These are phyloP conservation scores for Cephus pulcher DNA, from an alignment of 2,888 invertebrate species.

Conservation along the genomic window DNA sequence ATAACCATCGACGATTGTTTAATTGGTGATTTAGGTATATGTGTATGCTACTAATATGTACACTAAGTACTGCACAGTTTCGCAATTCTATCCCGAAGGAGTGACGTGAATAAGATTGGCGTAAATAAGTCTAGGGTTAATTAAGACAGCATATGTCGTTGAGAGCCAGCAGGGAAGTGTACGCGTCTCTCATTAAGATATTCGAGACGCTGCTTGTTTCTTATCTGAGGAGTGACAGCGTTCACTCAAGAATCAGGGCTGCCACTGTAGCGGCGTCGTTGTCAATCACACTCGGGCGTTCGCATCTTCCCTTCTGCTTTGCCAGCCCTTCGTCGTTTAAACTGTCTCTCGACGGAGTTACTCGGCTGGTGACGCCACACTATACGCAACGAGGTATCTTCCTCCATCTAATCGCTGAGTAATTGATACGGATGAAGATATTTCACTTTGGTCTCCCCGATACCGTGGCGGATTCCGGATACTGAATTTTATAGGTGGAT, in stretches of 20 bases:
- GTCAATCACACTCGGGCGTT: conserved; percentile 59
- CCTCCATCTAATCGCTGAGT: conserved; percentile 65
- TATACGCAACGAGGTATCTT: conserved; percentile 39
- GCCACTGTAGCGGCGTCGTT: conserved; percentile 53
- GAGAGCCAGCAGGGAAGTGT: not conserved
- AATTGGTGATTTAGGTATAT: not conserved
- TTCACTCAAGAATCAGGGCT: conserved; percentile 64
- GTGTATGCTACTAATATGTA: not conserved
- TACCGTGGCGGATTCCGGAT: conserved; percentile 9
- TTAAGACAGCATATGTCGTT: conserved; percentile 41
- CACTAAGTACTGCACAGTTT: not conserved
- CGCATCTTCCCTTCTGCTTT: conserved; percentile 18
- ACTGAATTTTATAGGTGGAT: not conserved
- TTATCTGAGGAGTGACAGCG: conserved; percentile 64
- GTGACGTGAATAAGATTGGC: conserved; percentile 26
- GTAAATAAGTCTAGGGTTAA: conserved; percentile 50
- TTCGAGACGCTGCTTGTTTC: conserved; percentile 48
- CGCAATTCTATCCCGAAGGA: not conserved
- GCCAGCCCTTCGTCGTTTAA: conserved; percentile 30
- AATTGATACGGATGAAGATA: conserved; percentile 66
- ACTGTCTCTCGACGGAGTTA: conserved; percentile 33
- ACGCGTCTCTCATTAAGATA: conserved; percentile 62
- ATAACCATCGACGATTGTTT: not conserved
- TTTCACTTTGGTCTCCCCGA: conserved; percentile 39
- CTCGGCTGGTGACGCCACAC: conserved; percentile 23